Percentiles rank a stretch among this genome's conserved stretches.
Conservation (phyloP, 2,888 invertebrate species). For the Hofmannophila pseudospretella region DNA sequence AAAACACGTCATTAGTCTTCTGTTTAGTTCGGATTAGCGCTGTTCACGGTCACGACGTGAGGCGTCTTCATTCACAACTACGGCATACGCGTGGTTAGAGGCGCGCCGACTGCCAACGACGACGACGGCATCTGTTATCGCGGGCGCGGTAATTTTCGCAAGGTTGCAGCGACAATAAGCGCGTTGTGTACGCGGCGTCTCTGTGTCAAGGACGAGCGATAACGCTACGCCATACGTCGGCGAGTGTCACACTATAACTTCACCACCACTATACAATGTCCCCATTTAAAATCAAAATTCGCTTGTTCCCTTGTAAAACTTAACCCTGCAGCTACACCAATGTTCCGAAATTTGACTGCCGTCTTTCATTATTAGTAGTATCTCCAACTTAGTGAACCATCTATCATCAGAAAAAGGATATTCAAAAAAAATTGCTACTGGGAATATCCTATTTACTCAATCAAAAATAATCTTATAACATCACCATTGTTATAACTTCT, state of each 20-base stretch:
- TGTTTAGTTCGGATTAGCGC: constrained; percentile 9
- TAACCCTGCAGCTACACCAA: background rate
- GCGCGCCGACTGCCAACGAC: constrained; percentile 25
- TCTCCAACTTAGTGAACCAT: no score
- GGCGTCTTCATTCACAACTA: constrained; percentile 34
- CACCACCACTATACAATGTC: constrained; percentile 4
- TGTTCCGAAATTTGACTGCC: no score
- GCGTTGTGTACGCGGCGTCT: constrained; percentile 67
- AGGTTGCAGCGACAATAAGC: constrained; percentile 72
- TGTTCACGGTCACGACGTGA: constrained; percentile 25
- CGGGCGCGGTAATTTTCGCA: constrained; percentile 61
- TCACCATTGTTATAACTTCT: no score
- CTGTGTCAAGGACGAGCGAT: constrained; percentile 76
- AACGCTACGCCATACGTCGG: constrained; percentile 49
- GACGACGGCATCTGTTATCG: constrained; percentile 54
- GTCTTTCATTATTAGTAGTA: no score
- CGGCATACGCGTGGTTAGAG: constrained; percentile 34
- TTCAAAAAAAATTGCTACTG: no score
- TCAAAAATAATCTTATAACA: no score
- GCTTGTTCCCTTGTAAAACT: no score
- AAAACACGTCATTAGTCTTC: constrained; percentile 4
- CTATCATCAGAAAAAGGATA: no score
- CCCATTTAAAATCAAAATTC: background rate
- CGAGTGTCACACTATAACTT: constrained; percentile 29
- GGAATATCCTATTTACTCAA: no score